A percentile compares a stretch with the other conserved stretches of the same genome.
phyloP scores from a whole-genome alignment of 2,888 invertebrate genomes.

The Ophion slaviceki region DNA sequence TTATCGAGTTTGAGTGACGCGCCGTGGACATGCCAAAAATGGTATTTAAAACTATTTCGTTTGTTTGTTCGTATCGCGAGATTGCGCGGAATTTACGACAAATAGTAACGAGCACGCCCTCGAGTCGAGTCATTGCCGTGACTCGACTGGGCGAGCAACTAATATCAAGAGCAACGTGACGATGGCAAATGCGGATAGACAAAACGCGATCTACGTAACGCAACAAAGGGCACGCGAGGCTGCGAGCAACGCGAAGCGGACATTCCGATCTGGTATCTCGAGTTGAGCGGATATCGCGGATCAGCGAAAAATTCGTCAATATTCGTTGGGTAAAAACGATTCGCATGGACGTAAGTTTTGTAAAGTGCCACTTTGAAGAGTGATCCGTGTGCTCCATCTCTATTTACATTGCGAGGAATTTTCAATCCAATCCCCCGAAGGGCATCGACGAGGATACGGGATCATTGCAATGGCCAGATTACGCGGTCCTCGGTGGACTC shows the following conservation, averaged over 20 bases:
- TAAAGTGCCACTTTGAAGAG: neutral
- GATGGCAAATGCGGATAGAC: constrained; percentile 5
- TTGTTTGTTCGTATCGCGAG: too few relatives aligned
- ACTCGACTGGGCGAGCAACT: constrained; percentile 51
- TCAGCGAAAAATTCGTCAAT: neutral
- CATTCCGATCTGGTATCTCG: constrained; percentile 1
- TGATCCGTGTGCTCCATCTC: neutral
- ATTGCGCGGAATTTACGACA: neutral
- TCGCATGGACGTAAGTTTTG: constrained; percentile 56
- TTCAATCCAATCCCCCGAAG: constrained; percentile 7
- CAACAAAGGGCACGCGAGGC: constrained; percentile 37
- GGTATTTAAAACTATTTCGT: too few relatives aligned
- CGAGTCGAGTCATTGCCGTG: neutral
- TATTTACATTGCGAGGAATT: neutral
- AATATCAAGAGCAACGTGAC: constrained; percentile 34
- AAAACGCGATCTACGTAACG: constrained; percentile 46
- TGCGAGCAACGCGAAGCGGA: neutral
- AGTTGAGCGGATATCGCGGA: neutral
- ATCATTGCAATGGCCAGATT: constrained; percentile 86
- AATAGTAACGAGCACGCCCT: neutral
- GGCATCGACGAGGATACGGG: constrained; percentile 43
- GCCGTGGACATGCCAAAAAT: too few relatives aligned
- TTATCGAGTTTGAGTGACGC: too few relatives aligned
- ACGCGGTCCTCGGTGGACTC: constrained; percentile 89
- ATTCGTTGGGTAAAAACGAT: neutral